These are phyloP conservation scores for Pterostichus niger DNA, from an alignment of 2,888 invertebrate genomes.

Conservation along the genomic window DNA sequence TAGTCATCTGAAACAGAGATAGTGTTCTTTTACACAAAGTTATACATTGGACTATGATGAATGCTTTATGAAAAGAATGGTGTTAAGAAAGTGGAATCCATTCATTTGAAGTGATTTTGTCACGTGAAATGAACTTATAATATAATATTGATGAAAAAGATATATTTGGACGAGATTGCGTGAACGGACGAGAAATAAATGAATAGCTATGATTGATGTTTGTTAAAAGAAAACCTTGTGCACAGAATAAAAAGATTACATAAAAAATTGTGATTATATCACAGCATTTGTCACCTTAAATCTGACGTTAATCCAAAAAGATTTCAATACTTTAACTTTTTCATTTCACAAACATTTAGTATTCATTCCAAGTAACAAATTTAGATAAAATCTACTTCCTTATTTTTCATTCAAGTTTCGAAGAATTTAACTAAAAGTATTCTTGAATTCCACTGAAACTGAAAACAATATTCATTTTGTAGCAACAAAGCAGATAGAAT, in stretches of 20 bases:
- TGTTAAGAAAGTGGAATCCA: slow-evolving; percentile 26
- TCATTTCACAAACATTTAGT: slow-evolving; percentile 7
- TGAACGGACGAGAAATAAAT: slow-evolving; percentile 32
- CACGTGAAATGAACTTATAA: slow-evolving; percentile 33
- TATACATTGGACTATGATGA: slow-evolving; percentile 31
- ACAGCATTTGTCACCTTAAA: slow-evolving; percentile 34
- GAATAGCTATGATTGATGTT: slow-evolving; percentile 37
- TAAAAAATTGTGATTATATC: slow-evolving; percentile 39
- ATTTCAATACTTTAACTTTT: slow-evolving; percentile 30
- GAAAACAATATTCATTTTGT: slow-evolving; percentile 40
- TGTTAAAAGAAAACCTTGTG: slow-evolving; percentile 25
- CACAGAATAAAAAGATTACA: slow-evolving; percentile 28
- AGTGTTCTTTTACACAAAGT: slow-evolving; percentile 11
- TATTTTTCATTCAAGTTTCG: slow-evolving; percentile 38
- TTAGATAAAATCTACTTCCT: slow-evolving; percentile 35
- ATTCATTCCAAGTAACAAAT: slow-evolving; percentile 39
- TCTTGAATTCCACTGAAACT: slow-evolving; percentile 39
- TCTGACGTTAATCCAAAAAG: neutral
- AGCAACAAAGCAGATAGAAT: slow-evolving; percentile 11
- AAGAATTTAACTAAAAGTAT: slow-evolving; percentile 42
- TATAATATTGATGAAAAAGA: slow-evolving; percentile 41
- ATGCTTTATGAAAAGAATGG: slow-evolving; percentile 34
- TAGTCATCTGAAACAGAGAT: neutral
- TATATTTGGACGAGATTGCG: slow-evolving; percentile 42
- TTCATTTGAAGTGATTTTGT: slow-evolving; percentile 46